Conservation (phyloP, 1,140 invertebrate genomes). For the Fopius arisanus region DNA sequence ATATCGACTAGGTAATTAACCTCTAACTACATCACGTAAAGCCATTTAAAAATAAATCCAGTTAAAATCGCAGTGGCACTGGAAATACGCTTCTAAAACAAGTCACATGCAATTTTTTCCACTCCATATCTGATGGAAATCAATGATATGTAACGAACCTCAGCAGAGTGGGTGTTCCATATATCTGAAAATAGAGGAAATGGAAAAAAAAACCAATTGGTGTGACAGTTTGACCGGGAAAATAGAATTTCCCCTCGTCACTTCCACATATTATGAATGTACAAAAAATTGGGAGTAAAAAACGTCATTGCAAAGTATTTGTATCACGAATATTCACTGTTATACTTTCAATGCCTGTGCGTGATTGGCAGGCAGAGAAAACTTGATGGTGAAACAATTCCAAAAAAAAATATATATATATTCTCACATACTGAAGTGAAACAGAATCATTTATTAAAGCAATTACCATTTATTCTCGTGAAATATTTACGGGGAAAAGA, state of each 20-base stretch:
- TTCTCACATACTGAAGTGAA: neutral
- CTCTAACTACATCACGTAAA: neutral
- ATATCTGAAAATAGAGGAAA: neutral
- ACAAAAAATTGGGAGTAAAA: neutral
- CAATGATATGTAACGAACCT: conserved; percentile 6
- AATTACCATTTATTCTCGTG: neutral
- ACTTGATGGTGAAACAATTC: neutral
- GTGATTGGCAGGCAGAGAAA: neutral
- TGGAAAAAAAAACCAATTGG: neutral
- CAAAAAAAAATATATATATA: neutral
- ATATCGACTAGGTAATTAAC: neutral
- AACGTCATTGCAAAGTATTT: neutral
- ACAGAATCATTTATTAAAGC: neutral
- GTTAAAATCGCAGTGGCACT: neutral
- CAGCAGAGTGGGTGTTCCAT: neutral
- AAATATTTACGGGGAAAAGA: neutral
- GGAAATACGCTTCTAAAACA: conserved; percentile 2
- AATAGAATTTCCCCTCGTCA: neutral
- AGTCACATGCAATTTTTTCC: conserved; percentile 10
- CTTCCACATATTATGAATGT: neutral
- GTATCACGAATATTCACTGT: neutral
- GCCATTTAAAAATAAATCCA: neutral
- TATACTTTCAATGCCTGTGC: neutral
- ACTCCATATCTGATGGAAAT: conserved; percentile 4
- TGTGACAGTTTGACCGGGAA: conserved; percentile 4